Evolutionary conservation across 2,113 vertebrate species (phyloP), one percentile per base, ranked within the genome.

Genomic region (Cyanoderma ruficeps): DNA sequence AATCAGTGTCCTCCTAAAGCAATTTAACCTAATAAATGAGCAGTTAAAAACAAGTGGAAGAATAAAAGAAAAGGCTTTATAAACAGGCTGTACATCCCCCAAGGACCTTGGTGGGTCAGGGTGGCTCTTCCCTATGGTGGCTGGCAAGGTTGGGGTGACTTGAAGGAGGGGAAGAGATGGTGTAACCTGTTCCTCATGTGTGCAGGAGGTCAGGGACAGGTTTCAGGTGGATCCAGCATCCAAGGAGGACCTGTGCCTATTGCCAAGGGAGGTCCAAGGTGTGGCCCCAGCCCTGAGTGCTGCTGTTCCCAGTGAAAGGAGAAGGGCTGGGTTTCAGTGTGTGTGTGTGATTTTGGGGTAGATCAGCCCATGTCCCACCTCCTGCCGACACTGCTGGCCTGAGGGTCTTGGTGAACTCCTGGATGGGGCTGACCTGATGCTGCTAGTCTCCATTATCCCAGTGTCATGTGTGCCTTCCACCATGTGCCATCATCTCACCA

Each of bases 371-470:
- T 7, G 15, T 21, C 33, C 31, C 16, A 37, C 14, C 47, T 83
- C 44, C 53, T 88, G 56, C 67, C 0, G 2, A 25, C 0, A 6
- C 46, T 39, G 7, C 50, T 71, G 50, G 35, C 31, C 14, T 68
- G 55, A 31, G 5, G 41, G 9, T 35, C 24, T 27, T 15, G 33
- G 64, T 27, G 20, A 52, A 42, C 39, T 53, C 13, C 59, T 53
- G 70, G 64, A 47, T 0, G 6, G n/a, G 71, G 47, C 42, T 65
- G 81, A 63, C 20, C 7, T 4, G 3, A 19, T 4, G 3, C 64
- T 76, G 24, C 37, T 61, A 46, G 50, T 63, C 12, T 17, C 46
- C 69, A 37, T 25, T 28, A 52, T 7, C 39, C 60, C 3, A 1
- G 49, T 37, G 78, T 63, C 1, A 6, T 47, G 46, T 47, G 55